Evolutionary conservation across 1,140 invertebrate species (phyloP).

Genomic region (Trichonephila clavipes): DNA sequence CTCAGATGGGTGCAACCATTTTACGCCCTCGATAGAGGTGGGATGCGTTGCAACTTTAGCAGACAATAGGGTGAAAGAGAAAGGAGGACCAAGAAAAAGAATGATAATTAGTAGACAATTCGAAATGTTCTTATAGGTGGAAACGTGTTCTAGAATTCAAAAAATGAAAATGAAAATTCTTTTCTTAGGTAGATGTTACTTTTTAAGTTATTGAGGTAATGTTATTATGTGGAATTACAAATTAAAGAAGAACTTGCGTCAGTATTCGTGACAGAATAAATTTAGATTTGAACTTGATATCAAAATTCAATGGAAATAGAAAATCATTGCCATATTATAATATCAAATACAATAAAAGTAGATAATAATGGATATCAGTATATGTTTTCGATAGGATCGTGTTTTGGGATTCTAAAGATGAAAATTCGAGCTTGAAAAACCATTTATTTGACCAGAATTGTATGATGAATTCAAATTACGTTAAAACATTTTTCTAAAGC

Average conservation of each 20-base stretch:
- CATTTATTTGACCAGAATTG: too few relatives aligned
- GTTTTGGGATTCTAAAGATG: background rate
- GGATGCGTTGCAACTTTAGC: constrained; percentile 1
- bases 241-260: too few relatives aligned
- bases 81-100: background rate
- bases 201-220: background rate
- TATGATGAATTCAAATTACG: too few relatives aligned
- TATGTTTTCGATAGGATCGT: background rate
- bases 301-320: background rate
- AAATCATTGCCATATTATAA: background rate
- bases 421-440: background rate
- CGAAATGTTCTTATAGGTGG: constrained; percentile 8
- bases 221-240: too few relatives aligned
- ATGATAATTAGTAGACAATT: constrained; percentile 43
- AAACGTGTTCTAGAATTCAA: constrained; percentile 57
- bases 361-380: too few relatives aligned
- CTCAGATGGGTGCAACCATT: constrained; percentile 59
- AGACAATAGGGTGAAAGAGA: constrained; percentile 28
- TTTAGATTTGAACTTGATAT: background rate
- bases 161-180: constrained; percentile 43
- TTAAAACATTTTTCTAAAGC: too few relatives aligned
- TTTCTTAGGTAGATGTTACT: background rate
- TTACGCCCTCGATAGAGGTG: constrained; percentile 55
- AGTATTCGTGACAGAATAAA: background rate
- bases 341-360: too few relatives aligned